Conservation (phyloP, 2,888 invertebrate genomes). For the Stenotaenia linearis region DNA sequence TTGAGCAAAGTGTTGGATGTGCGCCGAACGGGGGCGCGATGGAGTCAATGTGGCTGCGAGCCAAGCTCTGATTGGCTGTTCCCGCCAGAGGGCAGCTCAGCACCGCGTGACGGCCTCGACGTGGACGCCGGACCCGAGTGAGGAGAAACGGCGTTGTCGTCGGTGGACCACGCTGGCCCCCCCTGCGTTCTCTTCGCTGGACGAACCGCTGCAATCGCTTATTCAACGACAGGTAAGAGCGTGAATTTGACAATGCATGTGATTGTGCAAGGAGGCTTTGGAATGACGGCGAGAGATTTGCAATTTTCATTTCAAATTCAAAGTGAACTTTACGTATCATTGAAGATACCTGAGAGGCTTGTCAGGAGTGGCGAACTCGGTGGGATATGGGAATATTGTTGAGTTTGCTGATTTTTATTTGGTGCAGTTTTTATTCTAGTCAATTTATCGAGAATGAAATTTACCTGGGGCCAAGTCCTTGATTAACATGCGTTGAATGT, state of each 20-base stretch:
- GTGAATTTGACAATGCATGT: background rate
- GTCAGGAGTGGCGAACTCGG: background rate
- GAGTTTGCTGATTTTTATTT: background rate
- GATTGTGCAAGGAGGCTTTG: background rate
- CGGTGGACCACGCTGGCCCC: constrained; percentile 14
- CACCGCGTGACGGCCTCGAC: constrained; percentile 14
- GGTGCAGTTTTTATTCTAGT: background rate
- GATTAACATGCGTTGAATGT: constrained; percentile 19
- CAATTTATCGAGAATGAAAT: background rate
- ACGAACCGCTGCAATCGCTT: background rate
- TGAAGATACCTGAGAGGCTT: background rate
- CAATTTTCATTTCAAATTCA: background rate
- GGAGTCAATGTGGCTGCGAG: constrained; percentile 11
- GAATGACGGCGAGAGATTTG: background rate
- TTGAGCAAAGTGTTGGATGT: background rate
- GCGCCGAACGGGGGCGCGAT: constrained; percentile 19
- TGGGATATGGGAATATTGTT: background rate
- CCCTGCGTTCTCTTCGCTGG: background rate
- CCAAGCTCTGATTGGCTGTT: constrained; percentile 11
- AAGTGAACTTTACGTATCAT: background rate
- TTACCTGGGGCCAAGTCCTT: constrained; percentile 19
- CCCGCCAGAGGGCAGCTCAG: constrained; percentile 14
- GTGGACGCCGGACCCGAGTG: constrained; percentile 12
- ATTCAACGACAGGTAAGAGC: background rate
- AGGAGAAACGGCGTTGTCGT: constrained; percentile 19